Percentiles rank a stretch among this genome's conserved stretches.
phyloP scores from a whole-genome alignment of 2,797 vertebrate genomes.

The Schizothorax lantsangensis region DNA sequence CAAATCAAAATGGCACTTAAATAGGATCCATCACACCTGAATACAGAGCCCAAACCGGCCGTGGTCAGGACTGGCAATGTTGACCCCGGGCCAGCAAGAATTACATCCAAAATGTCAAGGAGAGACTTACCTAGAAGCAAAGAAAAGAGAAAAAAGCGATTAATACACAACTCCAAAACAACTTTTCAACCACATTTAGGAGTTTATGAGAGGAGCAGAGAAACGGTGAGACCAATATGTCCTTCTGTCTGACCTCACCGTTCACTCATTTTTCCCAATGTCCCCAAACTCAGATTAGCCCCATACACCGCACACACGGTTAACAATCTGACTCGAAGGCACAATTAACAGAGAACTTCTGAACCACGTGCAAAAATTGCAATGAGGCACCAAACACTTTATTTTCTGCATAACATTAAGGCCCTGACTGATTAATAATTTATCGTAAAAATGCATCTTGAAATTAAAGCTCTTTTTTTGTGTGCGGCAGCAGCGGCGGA shows the following conservation, averaged over 20 bases:
- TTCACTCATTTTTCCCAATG: slow-evolving; percentile 35
- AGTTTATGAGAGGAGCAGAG: slow-evolving; percentile 63
- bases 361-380: slow-evolving; percentile 61
- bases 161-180: slow-evolving; percentile 47
- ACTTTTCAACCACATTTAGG: slow-evolving; percentile 41
- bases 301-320: slow-evolving; percentile 20
- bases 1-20: slow-evolving; percentile 11
- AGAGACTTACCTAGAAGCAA: slow-evolving; percentile 79
- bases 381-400: slow-evolving; percentile 67
- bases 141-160: slow-evolving; percentile 52
- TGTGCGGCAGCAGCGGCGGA: background rate
- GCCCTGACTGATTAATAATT: slow-evolving; percentile 67
- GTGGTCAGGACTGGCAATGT: slow-evolving; percentile 17
- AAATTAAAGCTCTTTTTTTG: slow-evolving; percentile 63
- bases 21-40: slow-evolving; percentile 51
- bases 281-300: slow-evolving; percentile 43
- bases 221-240: slow-evolving; percentile 63
- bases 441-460: slow-evolving; percentile 66
- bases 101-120: slow-evolving; percentile 69
- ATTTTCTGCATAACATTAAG: slow-evolving; percentile 68
- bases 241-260: slow-evolving; percentile 21
- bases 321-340: slow-evolving; percentile 63
- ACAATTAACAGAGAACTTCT: slow-evolving; percentile 68
- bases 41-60: slow-evolving; percentile 41
- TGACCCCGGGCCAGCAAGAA: slow-evolving; percentile 37